Evolutionary conservation across 2,888 invertebrate species (phyloP).

Genomic region (Ditula angustiorana): DNA sequence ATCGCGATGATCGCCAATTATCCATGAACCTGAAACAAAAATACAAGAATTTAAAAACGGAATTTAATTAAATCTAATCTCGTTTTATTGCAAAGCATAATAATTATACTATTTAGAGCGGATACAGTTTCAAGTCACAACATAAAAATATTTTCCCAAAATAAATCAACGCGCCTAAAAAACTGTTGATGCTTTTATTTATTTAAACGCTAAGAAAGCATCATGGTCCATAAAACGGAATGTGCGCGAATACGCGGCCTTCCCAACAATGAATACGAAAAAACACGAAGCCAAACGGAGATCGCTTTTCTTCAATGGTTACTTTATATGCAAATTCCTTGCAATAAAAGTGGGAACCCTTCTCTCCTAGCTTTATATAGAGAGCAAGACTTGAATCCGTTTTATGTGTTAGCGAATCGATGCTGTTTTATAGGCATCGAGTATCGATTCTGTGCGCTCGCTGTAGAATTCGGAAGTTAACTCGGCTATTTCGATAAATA

Average conservation of each 20-base stretch:
- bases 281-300: constrained; percentile 74
- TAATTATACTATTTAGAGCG: constrained; percentile 58
- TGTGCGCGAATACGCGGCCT: constrained; percentile 70
- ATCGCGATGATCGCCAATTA: constrained; percentile 52
- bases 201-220: constrained; percentile 78
- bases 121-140: constrained; percentile 58
- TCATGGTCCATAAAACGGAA: constrained; percentile 76
- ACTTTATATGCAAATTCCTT: constrained; percentile 85
- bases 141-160: constrained; percentile 60
- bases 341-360: constrained; percentile 84
- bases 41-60: constrained; percentile 29
- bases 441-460: constrained; percentile 77
- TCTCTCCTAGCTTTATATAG: constrained; percentile 81
- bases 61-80: background rate
- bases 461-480: constrained; percentile 79
- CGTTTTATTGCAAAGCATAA: constrained; percentile 49
- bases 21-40: constrained; percentile 68
- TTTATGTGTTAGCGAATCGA: constrained; percentile 84
- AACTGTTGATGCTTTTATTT: constrained; percentile 80
- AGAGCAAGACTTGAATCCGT: constrained; percentile 81
- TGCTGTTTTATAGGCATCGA: constrained; percentile 82
- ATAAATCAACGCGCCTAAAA: constrained; percentile 69
- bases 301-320: constrained; percentile 86
- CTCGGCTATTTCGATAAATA: constrained; percentile 73
- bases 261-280: constrained; percentile 83